Evolutionary conservation across 2,888 invertebrate genomes (phyloP), one percentile per base, ranked within the genome.

Genomic region (Criorhina ranunculi): DNA sequence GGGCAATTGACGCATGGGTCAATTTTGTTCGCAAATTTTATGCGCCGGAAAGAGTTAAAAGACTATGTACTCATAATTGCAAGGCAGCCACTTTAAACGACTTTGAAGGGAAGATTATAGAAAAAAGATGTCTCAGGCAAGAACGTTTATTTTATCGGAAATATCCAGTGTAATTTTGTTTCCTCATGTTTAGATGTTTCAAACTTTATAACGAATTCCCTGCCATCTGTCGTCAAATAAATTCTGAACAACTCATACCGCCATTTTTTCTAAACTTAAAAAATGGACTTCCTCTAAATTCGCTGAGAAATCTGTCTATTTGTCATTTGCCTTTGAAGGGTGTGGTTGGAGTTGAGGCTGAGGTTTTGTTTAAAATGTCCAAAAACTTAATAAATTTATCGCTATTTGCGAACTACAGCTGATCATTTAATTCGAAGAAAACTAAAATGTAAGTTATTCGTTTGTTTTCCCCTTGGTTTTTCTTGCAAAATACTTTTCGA

Each of bases 221-320:
- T 24, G 12, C 76, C 76, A 59, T 29, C 77, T 77, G 53, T 11
- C 0, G 37, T 8, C 2, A 5, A 55, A n/a, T 70, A 55, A 53
- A 24, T 35, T 5, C 29, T 12, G 4, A 35, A 11, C 44, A 40
- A 53, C 33, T 24, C 15, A 51, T 29, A 11, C 33, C 40, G 0
- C 66, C 75, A 75, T 59, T 53, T 53, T 15, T 72, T 72, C 44
- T 59, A 2, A 79, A 66, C 72, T 8, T 15, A 11, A n/a, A 5
- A 59, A 49, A 19, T 8, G 1, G 0, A 76, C 44, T 72, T 80
- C 73, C 66, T 80, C 57, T 19, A 8, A 19, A 15, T 9, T 6
- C 17, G 46, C 12, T 15, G 0, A 4, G 11, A 8, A 29, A 5
- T 49, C 46, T 15, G 1, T 40, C 59, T 24, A 73, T 73, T 73